These are phyloP conservation scores for Drosophila paranaensis DNA, from an alignment of 2,888 invertebrate species.

Conservation along the genomic window DNA sequence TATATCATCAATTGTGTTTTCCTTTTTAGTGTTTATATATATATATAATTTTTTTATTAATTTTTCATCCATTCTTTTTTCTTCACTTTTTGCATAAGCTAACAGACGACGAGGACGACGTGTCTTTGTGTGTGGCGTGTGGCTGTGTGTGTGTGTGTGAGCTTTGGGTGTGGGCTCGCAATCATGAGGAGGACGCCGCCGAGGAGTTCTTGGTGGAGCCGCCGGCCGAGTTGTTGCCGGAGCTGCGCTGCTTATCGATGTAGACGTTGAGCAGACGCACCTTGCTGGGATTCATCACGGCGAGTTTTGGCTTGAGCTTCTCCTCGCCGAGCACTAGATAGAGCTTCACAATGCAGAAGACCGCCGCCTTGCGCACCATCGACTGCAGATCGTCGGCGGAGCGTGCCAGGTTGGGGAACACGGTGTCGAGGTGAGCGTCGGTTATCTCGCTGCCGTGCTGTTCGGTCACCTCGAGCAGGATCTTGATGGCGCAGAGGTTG, in stretches of 20 bases:
- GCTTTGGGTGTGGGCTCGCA: constrained; percentile 53
- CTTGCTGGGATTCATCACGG: constrained; percentile 94
- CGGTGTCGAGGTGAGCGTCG: constrained; percentile 90
- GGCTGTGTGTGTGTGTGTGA: constrained; percentile 24
- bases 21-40: neutral
- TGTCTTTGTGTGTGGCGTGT: constrained; percentile 43
- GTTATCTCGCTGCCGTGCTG: constrained; percentile 90
- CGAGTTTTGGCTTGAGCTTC: constrained; percentile 91
- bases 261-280: constrained; percentile 82
- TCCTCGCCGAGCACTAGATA: constrained; percentile 96
- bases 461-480: constrained; percentile 93
- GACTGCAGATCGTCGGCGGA: constrained; percentile 96
- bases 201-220: constrained; percentile 82
- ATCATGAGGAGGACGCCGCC: constrained; percentile 83
- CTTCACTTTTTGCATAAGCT: constrained; percentile 50
- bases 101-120: constrained; percentile 25
- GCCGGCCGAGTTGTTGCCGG: constrained; percentile 72
- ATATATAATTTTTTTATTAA: constrained; percentile 4
- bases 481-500: constrained; percentile 96
- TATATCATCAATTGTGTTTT: constrained; percentile 31
- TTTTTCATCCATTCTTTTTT: neutral
- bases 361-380: constrained; percentile 97
- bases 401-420: constrained; percentile 96
- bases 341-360: constrained; percentile 98
- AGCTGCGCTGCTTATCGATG: constrained; percentile 80